Conservation (phyloP, 2,888 invertebrate species). For the Acanthosoma haemorrhoidale region DNA sequence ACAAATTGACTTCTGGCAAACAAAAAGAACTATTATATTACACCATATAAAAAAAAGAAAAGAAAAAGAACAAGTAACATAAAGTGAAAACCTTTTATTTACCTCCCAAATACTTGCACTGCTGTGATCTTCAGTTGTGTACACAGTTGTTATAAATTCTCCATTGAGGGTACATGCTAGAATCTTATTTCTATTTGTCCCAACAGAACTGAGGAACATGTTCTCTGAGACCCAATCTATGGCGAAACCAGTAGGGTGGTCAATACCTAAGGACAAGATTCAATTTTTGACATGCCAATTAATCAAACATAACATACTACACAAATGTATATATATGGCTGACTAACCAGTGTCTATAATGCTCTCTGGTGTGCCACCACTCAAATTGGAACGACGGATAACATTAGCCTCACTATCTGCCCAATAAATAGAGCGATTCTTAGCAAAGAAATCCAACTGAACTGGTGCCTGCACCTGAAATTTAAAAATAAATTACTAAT, state of each 20-base stretch:
- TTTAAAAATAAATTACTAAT: background rate
- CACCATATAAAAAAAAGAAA: background rate
- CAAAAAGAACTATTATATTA: background rate
- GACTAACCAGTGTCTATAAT: slow-evolving; percentile 62
- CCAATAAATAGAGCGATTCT: slow-evolving; percentile 67
- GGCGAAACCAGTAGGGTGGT: slow-evolving; percentile 64
- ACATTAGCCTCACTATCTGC: slow-evolving; percentile 69
- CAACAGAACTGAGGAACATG: slow-evolving; percentile 64
- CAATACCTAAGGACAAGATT: slow-evolving; percentile 46
- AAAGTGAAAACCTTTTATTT: background rate
- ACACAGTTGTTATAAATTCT: slow-evolving; percentile 57
- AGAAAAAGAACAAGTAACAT: background rate
- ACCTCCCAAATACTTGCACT: slow-evolving; percentile 32
- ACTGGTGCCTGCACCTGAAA: slow-evolving; percentile 65
- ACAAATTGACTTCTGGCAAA: background rate
- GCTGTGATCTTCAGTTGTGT: slow-evolving; percentile 39
- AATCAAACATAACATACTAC: slow-evolving; percentile 10
- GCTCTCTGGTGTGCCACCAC: slow-evolving; percentile 64
- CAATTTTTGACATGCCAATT: background rate
- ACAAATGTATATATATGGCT: background rate
- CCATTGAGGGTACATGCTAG: slow-evolving; percentile 66
- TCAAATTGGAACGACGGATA: slow-evolving; percentile 63
- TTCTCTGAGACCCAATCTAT: slow-evolving; percentile 76
- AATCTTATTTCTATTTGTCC: slow-evolving; percentile 49
- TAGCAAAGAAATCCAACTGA: slow-evolving; percentile 64